Evolutionary conservation across 2,113 vertebrate species (phyloP), one percentile per base, ranked within the genome.

Genomic region (Cheirogaleus medius): DNA sequence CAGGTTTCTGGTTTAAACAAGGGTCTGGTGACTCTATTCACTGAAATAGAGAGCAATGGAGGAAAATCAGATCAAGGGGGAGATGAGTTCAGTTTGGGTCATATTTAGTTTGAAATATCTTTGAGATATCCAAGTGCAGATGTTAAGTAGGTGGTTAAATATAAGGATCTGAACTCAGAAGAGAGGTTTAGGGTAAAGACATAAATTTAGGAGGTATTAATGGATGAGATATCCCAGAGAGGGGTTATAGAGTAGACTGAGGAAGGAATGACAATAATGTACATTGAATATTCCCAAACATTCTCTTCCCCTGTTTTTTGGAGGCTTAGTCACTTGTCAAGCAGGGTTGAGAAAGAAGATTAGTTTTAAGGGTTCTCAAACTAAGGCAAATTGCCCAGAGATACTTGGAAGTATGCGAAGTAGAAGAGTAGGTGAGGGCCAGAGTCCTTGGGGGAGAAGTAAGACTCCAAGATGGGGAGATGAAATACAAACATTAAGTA

Each of bases 151-250:
- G 29, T 27, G 78, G 23, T 63, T 94, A 12, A 94, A 87, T 69
- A 94, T 58, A 83, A 56, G 5, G 39, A 9, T 87, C 80, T 87
- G 71, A 94, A 49, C 58, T 87, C 87, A 94, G 27, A 94, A 95
- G 80, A 96, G 32, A 74, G 10, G 17, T 82, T 91, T 87, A 12
- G 27, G 29, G 13, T 85, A 13, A n/a, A 93, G 21, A 95, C 9
- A 92, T 56, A 56, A 81, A 93, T 97, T 66, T 90, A 34, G 60
- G 29, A 92, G 47, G 8, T 91, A 15, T 74, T 93, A 69, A 34
- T 56, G 32, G 42, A 90, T 87, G 34, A 69, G 34, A 64, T 68
- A 76, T 11, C 37, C 14, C 20, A 76, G 27, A 14, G 29, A 85
- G 23, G 47, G 44, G 21, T 64, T 63, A 34, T 93, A 84, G 49